Evolutionary conservation across 2,113 vertebrate genomes (phyloP).

Genomic region (Recurvirostra avosetta): DNA sequence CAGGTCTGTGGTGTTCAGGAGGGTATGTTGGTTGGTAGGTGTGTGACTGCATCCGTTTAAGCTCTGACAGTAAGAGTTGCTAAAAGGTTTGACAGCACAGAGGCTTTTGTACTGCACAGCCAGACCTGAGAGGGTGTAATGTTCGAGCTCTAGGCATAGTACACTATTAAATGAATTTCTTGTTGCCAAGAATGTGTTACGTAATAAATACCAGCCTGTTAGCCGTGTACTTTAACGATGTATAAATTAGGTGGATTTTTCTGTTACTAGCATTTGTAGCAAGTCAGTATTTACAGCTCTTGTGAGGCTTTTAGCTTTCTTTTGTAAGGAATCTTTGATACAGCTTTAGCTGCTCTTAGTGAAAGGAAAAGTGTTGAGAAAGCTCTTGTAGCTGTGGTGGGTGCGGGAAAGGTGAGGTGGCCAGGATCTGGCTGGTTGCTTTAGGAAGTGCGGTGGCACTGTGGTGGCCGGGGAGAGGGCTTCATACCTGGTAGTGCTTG

Average conservation of each 20-base stretch:
- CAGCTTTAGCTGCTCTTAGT: background rate
- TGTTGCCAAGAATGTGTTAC: background rate
- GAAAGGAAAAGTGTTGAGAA: background rate
- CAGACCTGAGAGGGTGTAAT: background rate
- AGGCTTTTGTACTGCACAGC: background rate
- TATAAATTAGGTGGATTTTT: background rate
- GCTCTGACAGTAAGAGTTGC: background rate
- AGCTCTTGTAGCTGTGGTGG: background rate
- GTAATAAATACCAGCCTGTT: background rate
- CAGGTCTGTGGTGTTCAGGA: background rate
- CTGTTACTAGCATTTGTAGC: background rate
- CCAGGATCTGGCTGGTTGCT: background rate
- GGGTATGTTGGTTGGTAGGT: background rate
- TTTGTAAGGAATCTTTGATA: background rate
- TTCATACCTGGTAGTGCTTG: background rate
- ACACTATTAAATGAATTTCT: background rate
- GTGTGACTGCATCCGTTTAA: background rate
- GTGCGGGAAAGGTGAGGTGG: background rate
- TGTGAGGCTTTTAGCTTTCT: background rate
- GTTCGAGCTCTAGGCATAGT: rapidly evolving
- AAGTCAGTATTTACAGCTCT: background rate
- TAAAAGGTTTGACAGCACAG: background rate
- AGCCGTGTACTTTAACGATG: background rate
- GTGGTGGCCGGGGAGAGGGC: background rate
- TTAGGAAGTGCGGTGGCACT: background rate